These are phyloP conservation scores for Noctua fimbriata DNA, from an alignment of 2,888 invertebrate species.

Conservation along the genomic window DNA sequence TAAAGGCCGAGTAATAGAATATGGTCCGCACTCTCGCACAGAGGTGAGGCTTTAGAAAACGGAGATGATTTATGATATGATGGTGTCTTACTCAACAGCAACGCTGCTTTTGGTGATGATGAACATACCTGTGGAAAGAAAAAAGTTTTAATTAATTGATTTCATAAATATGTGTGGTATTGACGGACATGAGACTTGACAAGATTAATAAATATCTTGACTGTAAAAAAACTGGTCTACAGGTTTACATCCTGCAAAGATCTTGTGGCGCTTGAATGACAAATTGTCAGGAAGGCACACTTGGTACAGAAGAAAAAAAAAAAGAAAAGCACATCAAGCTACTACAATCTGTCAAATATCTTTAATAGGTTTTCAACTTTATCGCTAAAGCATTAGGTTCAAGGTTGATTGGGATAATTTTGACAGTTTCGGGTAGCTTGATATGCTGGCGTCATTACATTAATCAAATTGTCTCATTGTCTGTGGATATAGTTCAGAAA, in stretches of 20 bases:
- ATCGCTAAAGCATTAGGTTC: too few species aligned
- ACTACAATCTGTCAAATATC: too few species aligned
- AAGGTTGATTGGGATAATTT: too few species aligned
- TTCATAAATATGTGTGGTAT: background rate
- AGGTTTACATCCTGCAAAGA: background rate
- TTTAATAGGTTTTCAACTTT: too few species aligned
- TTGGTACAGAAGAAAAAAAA: too few species aligned
- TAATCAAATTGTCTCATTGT: background rate
- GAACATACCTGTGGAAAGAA: conserved; percentile 31
- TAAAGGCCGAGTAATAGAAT: background rate
- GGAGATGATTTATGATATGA: background rate
- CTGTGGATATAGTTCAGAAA: background rate
- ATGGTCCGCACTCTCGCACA: background rate
- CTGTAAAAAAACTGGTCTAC: background rate
- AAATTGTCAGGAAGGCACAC: background rate
- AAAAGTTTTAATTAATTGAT: background rate
- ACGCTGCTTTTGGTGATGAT: background rate
- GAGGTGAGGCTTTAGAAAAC: background rate
- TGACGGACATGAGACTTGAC: background rate
- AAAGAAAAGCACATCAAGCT: too few species aligned
- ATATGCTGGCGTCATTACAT: too few species aligned
- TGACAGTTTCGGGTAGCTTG: too few species aligned
- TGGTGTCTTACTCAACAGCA: conserved; percentile 33
- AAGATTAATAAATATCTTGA: background rate
- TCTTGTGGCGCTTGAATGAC: background rate